These are phyloP conservation scores for Lepidurus couesii DNA, from an alignment of 1,140 invertebrate species.

Conservation along the genomic window DNA sequence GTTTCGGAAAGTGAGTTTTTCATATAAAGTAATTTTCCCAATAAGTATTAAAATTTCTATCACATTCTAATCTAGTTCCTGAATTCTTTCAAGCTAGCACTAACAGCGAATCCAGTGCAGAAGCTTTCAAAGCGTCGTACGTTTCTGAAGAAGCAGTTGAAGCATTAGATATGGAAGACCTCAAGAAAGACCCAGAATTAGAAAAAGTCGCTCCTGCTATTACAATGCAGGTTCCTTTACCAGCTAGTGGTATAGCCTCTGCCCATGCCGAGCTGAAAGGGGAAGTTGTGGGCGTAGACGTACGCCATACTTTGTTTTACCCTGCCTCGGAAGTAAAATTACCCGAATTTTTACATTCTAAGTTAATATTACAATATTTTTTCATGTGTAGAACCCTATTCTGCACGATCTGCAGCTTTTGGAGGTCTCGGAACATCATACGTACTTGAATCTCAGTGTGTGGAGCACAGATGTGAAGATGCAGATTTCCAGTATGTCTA, in stretches of 20 bases:
- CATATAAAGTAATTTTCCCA: neutral
- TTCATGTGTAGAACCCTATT: slow-evolving; percentile 53
- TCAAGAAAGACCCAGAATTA: neutral
- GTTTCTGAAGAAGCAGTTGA: neutral
- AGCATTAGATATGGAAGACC: neutral
- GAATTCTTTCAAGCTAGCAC: neutral
- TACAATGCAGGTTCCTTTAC: neutral
- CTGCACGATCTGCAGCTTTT: slow-evolving; percentile 71
- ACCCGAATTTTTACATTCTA: neutral
- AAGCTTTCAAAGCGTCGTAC: neutral
- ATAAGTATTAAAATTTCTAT: neutral
- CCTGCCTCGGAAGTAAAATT: neutral
- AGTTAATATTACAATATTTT: slow-evolving; percentile 32
- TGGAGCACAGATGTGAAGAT: slow-evolving; percentile 51
- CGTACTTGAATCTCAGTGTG: slow-evolving; percentile 75
- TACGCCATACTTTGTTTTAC: neutral
- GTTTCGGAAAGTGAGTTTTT: neutral
- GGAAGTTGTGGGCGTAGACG: neutral
- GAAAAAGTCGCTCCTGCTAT: neutral
- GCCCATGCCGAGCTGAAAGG: neutral
- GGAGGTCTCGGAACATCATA: slow-evolving; percentile 61
- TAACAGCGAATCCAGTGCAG: neutral
- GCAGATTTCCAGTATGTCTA: slow-evolving; percentile 37
- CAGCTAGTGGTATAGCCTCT: neutral
- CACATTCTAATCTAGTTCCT: neutral